Conservation (phyloP, 2,797 vertebrate species). For the Alca torda region DNA sequence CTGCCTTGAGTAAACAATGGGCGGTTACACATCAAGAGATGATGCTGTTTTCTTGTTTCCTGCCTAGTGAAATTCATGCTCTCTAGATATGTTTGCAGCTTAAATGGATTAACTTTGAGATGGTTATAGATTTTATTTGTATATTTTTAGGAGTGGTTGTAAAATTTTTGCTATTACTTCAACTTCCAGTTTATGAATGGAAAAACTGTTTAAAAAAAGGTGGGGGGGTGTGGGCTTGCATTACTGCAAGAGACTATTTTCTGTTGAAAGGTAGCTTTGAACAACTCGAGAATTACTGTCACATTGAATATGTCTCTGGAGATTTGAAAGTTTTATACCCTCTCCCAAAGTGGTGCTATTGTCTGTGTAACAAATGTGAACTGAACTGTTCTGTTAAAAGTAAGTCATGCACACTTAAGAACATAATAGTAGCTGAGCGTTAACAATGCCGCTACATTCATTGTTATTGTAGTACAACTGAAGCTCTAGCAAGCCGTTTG, state of each 20-base stretch:
- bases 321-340: constrained; percentile 1
- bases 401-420: constrained; percentile 11
- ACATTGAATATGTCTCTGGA: not conserved
- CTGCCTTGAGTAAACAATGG: not conserved
- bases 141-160: not conserved
- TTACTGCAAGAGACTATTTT: not conserved
- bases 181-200: not conserved
- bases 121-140: not conserved
- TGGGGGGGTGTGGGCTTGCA: rapidly evolving
- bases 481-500: not conserved
- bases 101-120: not conserved
- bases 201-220: not conserved
- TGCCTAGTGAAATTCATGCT: not conserved
- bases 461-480: not conserved
- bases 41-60: not conserved
- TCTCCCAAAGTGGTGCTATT: constrained; percentile 29
- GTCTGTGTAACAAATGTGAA: constrained; percentile 14
- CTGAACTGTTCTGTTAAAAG: constrained; percentile 31
- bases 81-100: not conserved
- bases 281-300: not conserved
- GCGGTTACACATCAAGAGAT: not conserved
- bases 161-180: not conserved
- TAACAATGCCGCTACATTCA: constrained; percentile 25
- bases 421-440: not conserved
- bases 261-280: constrained; percentile 20